A percentile compares a stretch with the other conserved stretches of the same genome.
phyloP scores from a whole-genome alignment of 2,797 vertebrate genomes.

The Spondyliosoma cantharus region DNA sequence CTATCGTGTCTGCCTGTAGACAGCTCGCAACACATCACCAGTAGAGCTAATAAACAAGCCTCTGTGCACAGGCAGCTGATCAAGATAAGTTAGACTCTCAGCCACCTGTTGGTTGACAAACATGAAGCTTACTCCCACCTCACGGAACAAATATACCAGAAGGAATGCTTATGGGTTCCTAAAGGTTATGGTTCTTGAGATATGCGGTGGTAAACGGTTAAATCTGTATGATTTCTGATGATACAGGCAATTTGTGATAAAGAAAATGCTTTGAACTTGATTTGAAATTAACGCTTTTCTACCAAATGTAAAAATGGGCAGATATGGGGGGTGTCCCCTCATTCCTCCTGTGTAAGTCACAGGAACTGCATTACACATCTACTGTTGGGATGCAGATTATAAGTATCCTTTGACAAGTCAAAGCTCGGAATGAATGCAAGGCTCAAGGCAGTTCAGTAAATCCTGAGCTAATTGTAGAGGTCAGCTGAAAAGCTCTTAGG shows the following conservation, averaged over 20 bases:
- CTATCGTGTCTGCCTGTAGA: no score
- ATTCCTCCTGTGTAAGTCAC: not conserved
- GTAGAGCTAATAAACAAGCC: not conserved
- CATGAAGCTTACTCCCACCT: constrained; percentile 1
- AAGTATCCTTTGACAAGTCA: not conserved
- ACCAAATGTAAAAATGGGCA: not conserved
- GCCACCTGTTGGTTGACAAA: constrained; percentile 2
- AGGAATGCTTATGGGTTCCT: not conserved
- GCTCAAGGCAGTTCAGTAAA: constrained; percentile 15
- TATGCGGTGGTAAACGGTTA: not conserved
- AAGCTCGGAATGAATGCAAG: constrained; percentile 11
- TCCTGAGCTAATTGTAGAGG: constrained; percentile 14
- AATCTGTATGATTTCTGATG: not conserved
- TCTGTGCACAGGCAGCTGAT: not conserved
- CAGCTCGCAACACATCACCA: no score
- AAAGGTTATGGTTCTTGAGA: no score
- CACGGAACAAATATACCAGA: constrained; percentile 12
- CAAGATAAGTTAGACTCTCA: not conserved
- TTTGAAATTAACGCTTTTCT: not conserved
- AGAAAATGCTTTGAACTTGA: not conserved
- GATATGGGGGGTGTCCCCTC: not conserved
- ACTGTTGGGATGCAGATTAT: constrained; percentile 15
- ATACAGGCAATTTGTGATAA: not conserved
- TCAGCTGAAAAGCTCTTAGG: constrained; percentile 2
- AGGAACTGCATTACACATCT: not conserved